Evolutionary conservation across 2,888 invertebrate species (phyloP), one percentile per base, ranked within the genome.

Genomic region (Ischnus inquisitorius): DNA sequence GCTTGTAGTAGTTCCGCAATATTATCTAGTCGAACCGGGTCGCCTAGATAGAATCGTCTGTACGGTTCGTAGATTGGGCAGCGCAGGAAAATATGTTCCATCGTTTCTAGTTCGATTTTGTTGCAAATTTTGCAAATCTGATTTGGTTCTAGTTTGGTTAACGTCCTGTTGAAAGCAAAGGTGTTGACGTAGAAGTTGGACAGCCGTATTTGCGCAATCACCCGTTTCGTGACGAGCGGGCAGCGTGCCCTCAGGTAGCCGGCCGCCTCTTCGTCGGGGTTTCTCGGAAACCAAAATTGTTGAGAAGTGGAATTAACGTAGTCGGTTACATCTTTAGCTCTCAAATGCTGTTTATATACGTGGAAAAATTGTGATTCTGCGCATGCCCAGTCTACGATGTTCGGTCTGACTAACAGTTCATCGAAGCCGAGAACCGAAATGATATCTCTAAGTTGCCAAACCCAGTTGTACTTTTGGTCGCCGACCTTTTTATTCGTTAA

Each of bases 221-320:
- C 68, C 16, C 41, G 68, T 43, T 67, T 67, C 41, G 2, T 43
- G 16, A 3, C 43, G 68, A 43, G 68, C 43, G 68, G 43, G 1
- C 43, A 67, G 16, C 68, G 68, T 43, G 68, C 68, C 16, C 16
- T 14, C 43, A 67, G 0, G 48, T 67, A 67, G 43, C 43, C 0
- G 16, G 69, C 69, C 2, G 51, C 69, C 22, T 3, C 69, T 22
- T 69, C 69, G 22, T 48, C 69, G 1, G 3, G 14, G 69, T 22
- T 48, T 69, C 69, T 43, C 51, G 69, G 69, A 46, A 69, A 69
- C 46, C 46, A 69, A 1, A 69, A 69, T 69, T 69, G 69, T 22
- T 46, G 22, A 0, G 69, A 69, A 22, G 25, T 46, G 46, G 69
- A 69, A 46, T 19, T 48, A 1, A 0, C 48, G 48, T 69, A 69